These are phyloP conservation scores for Rhinoraja longicauda DNA, from an alignment of 2,797 vertebrate genomes.

Conservation along the genomic window DNA sequence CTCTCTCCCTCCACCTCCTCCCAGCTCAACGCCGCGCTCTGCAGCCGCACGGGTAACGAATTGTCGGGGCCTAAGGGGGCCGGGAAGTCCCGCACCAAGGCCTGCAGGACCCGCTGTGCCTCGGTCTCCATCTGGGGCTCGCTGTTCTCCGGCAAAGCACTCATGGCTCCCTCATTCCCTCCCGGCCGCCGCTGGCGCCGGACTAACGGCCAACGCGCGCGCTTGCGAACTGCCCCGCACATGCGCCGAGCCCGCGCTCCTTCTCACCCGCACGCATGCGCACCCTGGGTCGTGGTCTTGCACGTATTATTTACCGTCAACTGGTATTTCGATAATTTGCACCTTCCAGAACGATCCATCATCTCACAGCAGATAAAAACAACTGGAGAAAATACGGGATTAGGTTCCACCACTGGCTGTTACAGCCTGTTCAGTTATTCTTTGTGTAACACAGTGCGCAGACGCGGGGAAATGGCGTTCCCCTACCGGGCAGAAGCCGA, in stretches of 20 bases:
- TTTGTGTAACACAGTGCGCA: not conserved
- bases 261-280: not conserved
- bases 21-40: constrained; percentile 54
- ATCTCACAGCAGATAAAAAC: too few species aligned
- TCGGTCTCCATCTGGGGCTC: constrained; percentile 42
- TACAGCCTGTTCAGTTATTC: not conserved
- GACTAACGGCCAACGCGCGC: not conserved
- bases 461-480: not conserved
- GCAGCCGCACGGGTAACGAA: constrained; percentile 58
- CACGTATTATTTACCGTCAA: too few species aligned
- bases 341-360: too few species aligned
- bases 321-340: too few species aligned
- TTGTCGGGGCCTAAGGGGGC: constrained; percentile 56
- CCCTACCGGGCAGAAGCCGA: not conserved
- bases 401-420: not conserved
- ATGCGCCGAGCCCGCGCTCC: too few species aligned
- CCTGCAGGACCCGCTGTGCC: constrained; percentile 53
- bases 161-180: constrained; percentile 41
- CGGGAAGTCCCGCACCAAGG: constrained; percentile 66
- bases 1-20: constrained; percentile 74
- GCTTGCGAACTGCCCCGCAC: not conserved
- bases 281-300: not conserved
- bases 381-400: not conserved
- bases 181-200: not conserved
- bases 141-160: not conserved